Conservation (phyloP, 2,888 invertebrate genomes). For the Leptinotarsa rubiginosa region DNA sequence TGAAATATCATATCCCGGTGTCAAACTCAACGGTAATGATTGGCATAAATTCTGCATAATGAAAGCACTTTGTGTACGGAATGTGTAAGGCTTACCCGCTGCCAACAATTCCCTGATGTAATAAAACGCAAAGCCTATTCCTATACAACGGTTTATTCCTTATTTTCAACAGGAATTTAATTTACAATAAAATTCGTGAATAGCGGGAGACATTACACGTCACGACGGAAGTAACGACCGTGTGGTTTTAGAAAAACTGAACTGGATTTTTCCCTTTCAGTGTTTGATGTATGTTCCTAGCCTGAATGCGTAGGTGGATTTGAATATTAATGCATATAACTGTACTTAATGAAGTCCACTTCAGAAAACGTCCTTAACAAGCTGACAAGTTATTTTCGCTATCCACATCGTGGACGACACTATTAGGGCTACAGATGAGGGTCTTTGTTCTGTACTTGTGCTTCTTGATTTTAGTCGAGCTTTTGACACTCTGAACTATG, state of each 20-base stretch:
- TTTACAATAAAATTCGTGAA: slow-evolving; percentile 37
- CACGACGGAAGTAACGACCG: slow-evolving; percentile 10
- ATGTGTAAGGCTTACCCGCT: slow-evolving; percentile 52
- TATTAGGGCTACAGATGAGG: too few species aligned
- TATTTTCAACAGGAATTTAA: slow-evolving; percentile 43
- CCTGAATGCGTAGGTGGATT: too few species aligned
- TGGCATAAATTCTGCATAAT: slow-evolving; percentile 67
- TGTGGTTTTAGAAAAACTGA: slow-evolving; percentile 13
- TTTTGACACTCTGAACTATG: too few species aligned
- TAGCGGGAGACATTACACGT: slow-evolving; percentile 5
- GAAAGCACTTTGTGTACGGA: slow-evolving; percentile 62
- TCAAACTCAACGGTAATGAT: slow-evolving; percentile 67
- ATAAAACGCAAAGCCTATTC: slow-evolving; percentile 56
- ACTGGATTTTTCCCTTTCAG: background rate
- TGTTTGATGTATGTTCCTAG: background rate
- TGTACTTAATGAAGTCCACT: too few species aligned
- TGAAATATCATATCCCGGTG: slow-evolving; percentile 66
- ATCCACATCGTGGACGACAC: too few species aligned
- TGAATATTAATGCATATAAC: too few species aligned
- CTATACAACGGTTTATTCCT: slow-evolving; percentile 41
- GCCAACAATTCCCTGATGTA: slow-evolving; percentile 53
- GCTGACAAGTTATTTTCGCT: too few species aligned
- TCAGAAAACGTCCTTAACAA: too few species aligned
- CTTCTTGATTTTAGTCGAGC: too few species aligned
- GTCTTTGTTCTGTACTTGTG: too few species aligned